Conservation (phyloP, 2,888 invertebrate genomes). For the Diogma glabrata region DNA sequence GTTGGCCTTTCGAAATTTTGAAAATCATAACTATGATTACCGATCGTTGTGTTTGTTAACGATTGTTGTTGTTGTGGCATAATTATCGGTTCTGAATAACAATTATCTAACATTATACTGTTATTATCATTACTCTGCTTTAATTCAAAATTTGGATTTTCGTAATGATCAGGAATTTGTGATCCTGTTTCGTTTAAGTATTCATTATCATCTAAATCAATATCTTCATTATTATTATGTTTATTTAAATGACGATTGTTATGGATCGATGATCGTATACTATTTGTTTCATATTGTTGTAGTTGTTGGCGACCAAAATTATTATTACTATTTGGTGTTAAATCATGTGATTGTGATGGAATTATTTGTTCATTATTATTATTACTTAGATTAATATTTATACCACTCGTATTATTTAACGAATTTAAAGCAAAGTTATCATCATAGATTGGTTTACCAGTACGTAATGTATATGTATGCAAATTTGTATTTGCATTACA, state of each 20-base stretch:
- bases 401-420: conserved; percentile 24
- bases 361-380: conserved; percentile 25
- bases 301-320: background rate
- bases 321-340: too few species aligned
- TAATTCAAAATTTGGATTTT: conserved; percentile 37
- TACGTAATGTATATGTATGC: conserved; percentile 68
- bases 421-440: conserved; percentile 47
- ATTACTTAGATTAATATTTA: conserved; percentile 11
- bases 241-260: conserved; percentile 16
- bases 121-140: conserved; percentile 26
- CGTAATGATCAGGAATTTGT: conserved; percentile 34
- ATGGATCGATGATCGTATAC: conserved; percentile 15
- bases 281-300: conserved; percentile 2
- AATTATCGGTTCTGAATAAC: conserved; percentile 32
- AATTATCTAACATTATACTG: conserved; percentile 28
- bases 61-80: conserved; percentile 24
- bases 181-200: conserved; percentile 19
- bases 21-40: conserved; percentile 34
- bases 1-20: conserved; percentile 51
- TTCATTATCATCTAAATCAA: conserved; percentile 27
- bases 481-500: conserved; percentile 78
- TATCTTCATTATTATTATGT: conserved; percentile 19
- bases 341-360: conserved; percentile 18
- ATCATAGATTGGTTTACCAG: conserved; percentile 66
- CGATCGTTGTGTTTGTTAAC: conserved; percentile 24